Conservation (phyloP, 2,888 invertebrate species). For the Myopa testacea region DNA sequence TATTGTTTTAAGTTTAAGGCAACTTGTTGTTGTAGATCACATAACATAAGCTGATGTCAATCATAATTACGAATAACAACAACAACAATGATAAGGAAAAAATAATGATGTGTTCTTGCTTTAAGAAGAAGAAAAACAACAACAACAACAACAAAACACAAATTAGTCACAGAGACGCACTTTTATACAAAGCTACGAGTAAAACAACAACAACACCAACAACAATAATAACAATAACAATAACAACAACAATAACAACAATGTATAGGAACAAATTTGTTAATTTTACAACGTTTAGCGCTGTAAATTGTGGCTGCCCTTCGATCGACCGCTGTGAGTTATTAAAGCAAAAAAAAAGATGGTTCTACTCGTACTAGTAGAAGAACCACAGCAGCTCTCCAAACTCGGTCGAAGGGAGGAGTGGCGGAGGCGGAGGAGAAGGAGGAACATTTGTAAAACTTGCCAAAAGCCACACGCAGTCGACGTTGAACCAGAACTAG, state of each 20-base stretch:
- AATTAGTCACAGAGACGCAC: slow-evolving; percentile 22
- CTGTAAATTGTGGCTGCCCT: slow-evolving; percentile 31
- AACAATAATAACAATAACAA: slow-evolving; percentile 33
- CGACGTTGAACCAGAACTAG: slow-evolving; percentile 49
- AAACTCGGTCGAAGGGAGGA: not conserved
- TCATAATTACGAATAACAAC: slow-evolving; percentile 65
- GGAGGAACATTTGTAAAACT: slow-evolving; percentile 25
- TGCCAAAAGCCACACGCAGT: slow-evolving; percentile 57
- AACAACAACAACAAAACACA: slow-evolving; percentile 14
- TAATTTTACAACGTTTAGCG: slow-evolving; percentile 41
- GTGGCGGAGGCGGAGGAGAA: not conserved
- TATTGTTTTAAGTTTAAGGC: not conserved
- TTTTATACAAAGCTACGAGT: not conserved
- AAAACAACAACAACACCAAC: slow-evolving; percentile 5
- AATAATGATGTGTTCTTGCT: not conserved
- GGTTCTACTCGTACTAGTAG: not conserved
- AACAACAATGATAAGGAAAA: not conserved
- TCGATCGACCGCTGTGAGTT: slow-evolving; percentile 12
- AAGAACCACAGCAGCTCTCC: not conserved
- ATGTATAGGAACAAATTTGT: slow-evolving; percentile 40
- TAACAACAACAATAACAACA: slow-evolving; percentile 22
- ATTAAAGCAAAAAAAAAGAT: not conserved
- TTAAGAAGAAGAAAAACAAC: slow-evolving; percentile 38
- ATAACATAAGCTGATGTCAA: slow-evolving; percentile 65
- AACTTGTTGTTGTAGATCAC: slow-evolving; percentile 44